A percentile compares a stretch with the other conserved stretches of the same genome.
phyloP scores from a whole-genome alignment of 1,140 invertebrate genomes.

The Cydia splendana region DNA sequence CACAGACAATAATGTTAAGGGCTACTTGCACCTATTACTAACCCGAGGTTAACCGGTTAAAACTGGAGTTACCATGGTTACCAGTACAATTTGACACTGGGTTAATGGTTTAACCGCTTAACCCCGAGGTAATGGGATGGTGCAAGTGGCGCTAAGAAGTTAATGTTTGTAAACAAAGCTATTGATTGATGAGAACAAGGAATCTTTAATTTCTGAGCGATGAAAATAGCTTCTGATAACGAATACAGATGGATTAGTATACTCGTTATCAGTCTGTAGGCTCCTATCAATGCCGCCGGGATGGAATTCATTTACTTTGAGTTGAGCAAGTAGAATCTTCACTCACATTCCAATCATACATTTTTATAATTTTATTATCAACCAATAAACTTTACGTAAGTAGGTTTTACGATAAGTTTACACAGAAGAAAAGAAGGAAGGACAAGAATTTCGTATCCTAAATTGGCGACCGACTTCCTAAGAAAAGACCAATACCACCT shows the following conservation, averaged over 20 bases:
- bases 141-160: no score
- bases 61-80: no score
- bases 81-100: no score
- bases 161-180: background rate
- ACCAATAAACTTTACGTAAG: background rate
- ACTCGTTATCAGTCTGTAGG: background rate
- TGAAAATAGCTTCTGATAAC: background rate
- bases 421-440: no score
- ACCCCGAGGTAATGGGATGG: no score
- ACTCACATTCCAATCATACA: background rate
- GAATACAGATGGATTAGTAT: conserved; percentile 25
- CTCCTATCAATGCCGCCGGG: background rate
- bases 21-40: no score
- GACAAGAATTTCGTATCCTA: no score
- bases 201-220: conserved; percentile 1
- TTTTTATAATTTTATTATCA: background rate
- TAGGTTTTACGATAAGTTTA: background rate
- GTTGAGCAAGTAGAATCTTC: background rate
- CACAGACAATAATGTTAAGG: background rate
- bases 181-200: background rate
- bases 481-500: background rate
- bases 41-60: no score
- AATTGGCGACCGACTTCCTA: no score
- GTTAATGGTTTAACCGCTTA: no score
- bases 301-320: background rate